Conservation (phyloP, 1,140 invertebrate species). For the Pseudoatta argentina region DNA sequence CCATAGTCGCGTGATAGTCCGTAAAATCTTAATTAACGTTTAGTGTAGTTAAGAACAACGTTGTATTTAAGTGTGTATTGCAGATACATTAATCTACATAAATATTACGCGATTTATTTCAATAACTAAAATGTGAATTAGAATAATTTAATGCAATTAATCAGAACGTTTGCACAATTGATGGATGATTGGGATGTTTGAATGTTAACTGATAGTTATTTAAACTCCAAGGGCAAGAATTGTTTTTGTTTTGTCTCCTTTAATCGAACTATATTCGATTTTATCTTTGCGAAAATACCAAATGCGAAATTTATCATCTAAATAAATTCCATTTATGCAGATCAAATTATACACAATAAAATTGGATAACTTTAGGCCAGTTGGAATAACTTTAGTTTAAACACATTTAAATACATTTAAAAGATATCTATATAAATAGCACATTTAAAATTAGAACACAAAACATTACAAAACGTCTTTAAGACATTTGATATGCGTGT, state of each 20-base stretch:
- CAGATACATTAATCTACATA: conserved; percentile 18
- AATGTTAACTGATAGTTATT: neutral
- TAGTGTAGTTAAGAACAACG: conserved; percentile 15
- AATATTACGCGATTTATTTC: conserved; percentile 14
- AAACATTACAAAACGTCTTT: too few relatives aligned
- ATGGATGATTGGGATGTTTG: neutral
- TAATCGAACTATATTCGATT: conserved; percentile 17
- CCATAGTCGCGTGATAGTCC: conserved; percentile 31
- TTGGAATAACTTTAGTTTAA: too few relatives aligned
- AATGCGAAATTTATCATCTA: conserved; percentile 1
- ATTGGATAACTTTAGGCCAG: too few relatives aligned
- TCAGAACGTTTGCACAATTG: neutral
- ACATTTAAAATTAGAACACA: too few relatives aligned
- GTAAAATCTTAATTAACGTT: conserved; percentile 39
- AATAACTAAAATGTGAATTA: neutral
- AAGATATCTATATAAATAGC: too few relatives aligned
- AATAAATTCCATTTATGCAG: conserved; percentile 40
- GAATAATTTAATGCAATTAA: conserved; percentile 21
- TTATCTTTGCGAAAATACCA: neutral
- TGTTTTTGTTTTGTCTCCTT: neutral
- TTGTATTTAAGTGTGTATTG: conserved; percentile 5
- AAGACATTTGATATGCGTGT: too few relatives aligned
- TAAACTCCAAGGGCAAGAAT: neutral
- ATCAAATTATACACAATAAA: neutral
- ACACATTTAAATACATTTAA: too few relatives aligned